These are phyloP conservation scores for Spialia ferax DNA, from an alignment of 2,888 invertebrate genomes.

Conservation along the genomic window DNA sequence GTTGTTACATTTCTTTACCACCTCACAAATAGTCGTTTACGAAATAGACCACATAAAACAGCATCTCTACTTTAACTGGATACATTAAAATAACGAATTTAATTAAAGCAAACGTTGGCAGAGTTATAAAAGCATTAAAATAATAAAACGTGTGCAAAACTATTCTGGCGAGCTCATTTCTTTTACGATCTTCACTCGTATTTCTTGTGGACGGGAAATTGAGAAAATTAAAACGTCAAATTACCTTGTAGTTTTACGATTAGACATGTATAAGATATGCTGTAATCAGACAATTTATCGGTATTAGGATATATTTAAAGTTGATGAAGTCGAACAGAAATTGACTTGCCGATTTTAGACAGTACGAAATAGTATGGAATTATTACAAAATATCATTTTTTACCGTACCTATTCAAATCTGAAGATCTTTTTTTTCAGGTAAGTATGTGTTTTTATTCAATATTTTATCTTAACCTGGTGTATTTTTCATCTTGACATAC, in stretches of 20 bases:
- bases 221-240: slow-evolving; percentile 34
- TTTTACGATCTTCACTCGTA: slow-evolving; percentile 37
- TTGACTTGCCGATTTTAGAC: too few species aligned
- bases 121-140: slow-evolving; percentile 40
- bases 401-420: too few species aligned
- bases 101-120: slow-evolving; percentile 29
- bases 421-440: too few species aligned
- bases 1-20: too few species aligned
- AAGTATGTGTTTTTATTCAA: too few species aligned
- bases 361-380: too few species aligned
- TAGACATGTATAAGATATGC: slow-evolving; percentile 13
- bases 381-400: too few species aligned
- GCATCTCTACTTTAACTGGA: slow-evolving; percentile 9
- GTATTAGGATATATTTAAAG: not conserved
- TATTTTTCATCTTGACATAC: too few species aligned
- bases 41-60: slow-evolving; percentile 4
- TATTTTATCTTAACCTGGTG: too few species aligned
- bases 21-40: too few species aligned
- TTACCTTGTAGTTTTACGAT: slow-evolving; percentile 25
- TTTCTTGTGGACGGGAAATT: slow-evolving; percentile 39
- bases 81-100: slow-evolving; percentile 28
- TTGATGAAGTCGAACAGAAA: too few species aligned
- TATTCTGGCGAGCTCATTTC: slow-evolving; percentile 36
- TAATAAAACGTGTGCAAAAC: slow-evolving; percentile 40
- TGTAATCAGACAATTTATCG: slow-evolving; percentile 19